A percentile compares a stretch with the other conserved stretches of the same genome.
Evolutionary conservation across 2,888 invertebrate species (phyloP).

Genomic region (Patella caerulea): DNA sequence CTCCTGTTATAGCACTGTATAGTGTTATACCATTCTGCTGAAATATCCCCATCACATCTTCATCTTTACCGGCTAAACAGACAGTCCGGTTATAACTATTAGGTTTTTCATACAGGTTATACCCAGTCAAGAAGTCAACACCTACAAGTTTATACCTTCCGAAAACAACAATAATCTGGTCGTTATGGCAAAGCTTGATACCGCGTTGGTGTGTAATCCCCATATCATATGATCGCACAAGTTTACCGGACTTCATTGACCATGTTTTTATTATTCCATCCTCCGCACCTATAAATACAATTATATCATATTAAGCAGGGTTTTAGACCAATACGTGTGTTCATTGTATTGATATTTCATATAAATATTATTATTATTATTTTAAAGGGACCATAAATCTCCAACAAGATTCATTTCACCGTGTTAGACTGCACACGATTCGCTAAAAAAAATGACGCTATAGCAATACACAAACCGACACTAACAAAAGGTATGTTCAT

Average conservation of each 20-base stretch:
- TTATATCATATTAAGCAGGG: too few relatives aligned
- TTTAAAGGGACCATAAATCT: too few relatives aligned
- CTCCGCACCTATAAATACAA: slow-evolving; percentile 41
- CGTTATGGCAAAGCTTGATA: slow-evolving; percentile 3
- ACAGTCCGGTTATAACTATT: neutral
- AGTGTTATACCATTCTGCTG: neutral
- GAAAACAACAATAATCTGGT: slow-evolving; percentile 14
- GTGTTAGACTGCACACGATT: too few relatives aligned
- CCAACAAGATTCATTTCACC: too few relatives aligned
- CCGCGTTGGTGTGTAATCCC: slow-evolving; percentile 21
- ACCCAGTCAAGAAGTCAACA: slow-evolving; percentile 9
- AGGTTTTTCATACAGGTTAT: slow-evolving; percentile 7
- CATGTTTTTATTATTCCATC: slow-evolving; percentile 55
- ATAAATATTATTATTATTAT: too few relatives aligned
- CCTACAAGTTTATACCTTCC: neutral
- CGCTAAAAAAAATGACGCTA: too few relatives aligned
- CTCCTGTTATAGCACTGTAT: slow-evolving; percentile 18
- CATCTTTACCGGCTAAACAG: slow-evolving; percentile 16
- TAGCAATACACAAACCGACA: too few relatives aligned
- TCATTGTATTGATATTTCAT: too few relatives aligned
- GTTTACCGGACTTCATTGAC: slow-evolving; percentile 44
- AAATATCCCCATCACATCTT: neutral
- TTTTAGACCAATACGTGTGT: too few relatives aligned
- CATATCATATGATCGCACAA: slow-evolving; percentile 38
- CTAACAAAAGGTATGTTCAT: too few relatives aligned